These are phyloP conservation scores for Diuraphis noxia DNA, from an alignment of 1,140 invertebrate genomes.

Conservation along the genomic window DNA sequence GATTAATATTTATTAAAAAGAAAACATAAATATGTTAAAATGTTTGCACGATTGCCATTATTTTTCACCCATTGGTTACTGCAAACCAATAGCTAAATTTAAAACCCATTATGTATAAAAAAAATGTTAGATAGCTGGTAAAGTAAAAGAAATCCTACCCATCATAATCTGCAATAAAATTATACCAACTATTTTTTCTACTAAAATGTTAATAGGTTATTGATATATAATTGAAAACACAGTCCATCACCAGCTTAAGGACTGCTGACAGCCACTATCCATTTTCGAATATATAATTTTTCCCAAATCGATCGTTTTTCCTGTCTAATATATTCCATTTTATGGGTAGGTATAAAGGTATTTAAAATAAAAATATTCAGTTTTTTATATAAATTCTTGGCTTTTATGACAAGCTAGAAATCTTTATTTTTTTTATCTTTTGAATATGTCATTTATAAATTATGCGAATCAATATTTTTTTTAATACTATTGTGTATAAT, in stretches of 20 bases:
- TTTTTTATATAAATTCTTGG: background rate
- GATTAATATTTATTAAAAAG: too few species aligned
- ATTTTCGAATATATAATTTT: background rate
- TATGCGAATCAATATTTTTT: background rate
- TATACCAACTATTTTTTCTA: background rate
- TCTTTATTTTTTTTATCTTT: background rate
- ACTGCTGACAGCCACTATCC: background rate
- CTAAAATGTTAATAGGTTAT: background rate
- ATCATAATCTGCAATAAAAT: background rate
- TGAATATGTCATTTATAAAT: background rate
- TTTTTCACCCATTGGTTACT: background rate
- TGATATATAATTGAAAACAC: background rate
- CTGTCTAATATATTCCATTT: background rate
- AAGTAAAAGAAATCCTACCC: background rate
- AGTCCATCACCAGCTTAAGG: background rate
- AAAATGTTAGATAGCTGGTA: background rate
- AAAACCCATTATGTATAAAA: background rate
- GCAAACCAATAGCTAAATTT: too few species aligned
- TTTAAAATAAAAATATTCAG: conserved; percentile 1
- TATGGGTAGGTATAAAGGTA: background rate
- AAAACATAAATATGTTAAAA: too few species aligned
- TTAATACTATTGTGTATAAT: background rate
- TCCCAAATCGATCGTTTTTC: background rate
- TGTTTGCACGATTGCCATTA: too few species aligned
- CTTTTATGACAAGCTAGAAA: background rate